phyloP scores from a whole-genome alignment of 2,113 vertebrate genomes.

The Theristicus caerulescens region DNA sequence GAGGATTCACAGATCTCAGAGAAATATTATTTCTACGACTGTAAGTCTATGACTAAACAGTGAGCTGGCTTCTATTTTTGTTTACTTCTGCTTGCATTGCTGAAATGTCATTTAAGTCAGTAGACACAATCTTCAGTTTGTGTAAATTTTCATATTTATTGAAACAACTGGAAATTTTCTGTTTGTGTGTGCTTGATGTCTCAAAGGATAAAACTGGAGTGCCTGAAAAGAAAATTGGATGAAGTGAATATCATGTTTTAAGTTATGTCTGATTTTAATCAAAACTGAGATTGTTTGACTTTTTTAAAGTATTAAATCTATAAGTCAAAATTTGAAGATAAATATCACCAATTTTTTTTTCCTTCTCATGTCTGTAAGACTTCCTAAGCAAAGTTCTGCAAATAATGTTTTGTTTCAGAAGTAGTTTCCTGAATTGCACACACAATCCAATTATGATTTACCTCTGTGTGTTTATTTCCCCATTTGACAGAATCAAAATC shows the following conservation, averaged over 20 bases:
- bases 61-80: background rate
- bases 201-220: background rate
- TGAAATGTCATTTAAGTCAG: background rate
- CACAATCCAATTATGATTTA: background rate
- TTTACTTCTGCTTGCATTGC: background rate
- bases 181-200: background rate
- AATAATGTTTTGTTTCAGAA: background rate
- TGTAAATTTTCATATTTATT: background rate
- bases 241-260: background rate
- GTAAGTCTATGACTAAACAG: background rate
- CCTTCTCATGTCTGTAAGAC: background rate
- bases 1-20: background rate
- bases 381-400: background rate
- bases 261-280: background rate
- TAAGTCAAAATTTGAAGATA: background rate
- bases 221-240: background rate
- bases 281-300: background rate
- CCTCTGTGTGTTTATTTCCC: background rate
- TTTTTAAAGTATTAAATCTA: background rate
- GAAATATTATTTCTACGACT: background rate
- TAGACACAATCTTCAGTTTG: background rate
- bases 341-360: background rate
- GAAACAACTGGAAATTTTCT: background rate
- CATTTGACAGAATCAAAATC: background rate
- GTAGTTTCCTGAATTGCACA: background rate